Base-by-base conservation (phyloP, 1,140 invertebrate species). In the Chelonus insularis region DNA sequence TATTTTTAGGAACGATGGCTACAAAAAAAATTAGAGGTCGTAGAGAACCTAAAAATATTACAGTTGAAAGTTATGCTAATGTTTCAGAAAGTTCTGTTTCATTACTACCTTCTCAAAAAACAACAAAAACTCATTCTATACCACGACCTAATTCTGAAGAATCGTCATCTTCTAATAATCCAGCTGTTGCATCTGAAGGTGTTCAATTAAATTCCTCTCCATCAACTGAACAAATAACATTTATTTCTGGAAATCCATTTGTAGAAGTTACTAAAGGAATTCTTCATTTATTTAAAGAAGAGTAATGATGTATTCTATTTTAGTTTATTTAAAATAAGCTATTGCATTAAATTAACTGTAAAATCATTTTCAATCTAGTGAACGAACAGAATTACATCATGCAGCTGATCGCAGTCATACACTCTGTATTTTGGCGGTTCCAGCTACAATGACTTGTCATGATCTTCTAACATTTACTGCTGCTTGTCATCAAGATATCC, bases 251-350 rank as follows among this genome's bases (percentile, higher is more conserved):
- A 1, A 99, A 99, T 86, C 96, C 96, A 7, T 91, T 93, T 73
- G 95, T 98, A 5, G 97, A 99, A 85, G 88, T 95, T 25, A 97
- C 94, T 0, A 96, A 96, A 79, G 97, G 97, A 45, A 91, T 99
- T 47, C 82, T 99, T 18, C 96, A 99, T 86, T 82, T 98, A 1
- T 98, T 96, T 76, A 97, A 97, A 80, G 95, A 97, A 81, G 95
- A 96, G 91, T 92, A 81, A 78, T 84, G 32, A 63, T 11, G 63
- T 23, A 60, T 21, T 58, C 41, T 47, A 37, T 59, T 60, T 59
- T 21, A 54, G 51, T 36, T 23, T 18, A 60, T 55, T 63, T 58
- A 57, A 48, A 39, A 18, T 11, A 47, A 25, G 11, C 29, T 47
- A 58, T 16, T 36, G 9, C 8, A n/a, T 11, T 12, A 37, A 34